These are phyloP conservation scores for Chloroceryle inda DNA, from an alignment of 2,797 vertebrate species.

Conservation along the genomic window DNA sequence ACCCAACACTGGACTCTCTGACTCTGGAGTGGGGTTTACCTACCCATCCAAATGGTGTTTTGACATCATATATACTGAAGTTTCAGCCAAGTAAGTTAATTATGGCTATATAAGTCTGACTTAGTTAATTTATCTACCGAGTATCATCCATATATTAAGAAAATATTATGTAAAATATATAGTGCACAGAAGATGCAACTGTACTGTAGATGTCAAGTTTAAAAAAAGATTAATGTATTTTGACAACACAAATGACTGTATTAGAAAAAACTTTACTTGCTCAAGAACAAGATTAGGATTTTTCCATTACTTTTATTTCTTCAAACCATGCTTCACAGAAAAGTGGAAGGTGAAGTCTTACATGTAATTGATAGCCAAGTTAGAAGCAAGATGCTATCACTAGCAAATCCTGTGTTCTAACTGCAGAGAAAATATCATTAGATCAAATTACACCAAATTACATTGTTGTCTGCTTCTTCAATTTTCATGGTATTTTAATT, in stretches of 20 bases:
- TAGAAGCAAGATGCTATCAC: background rate
- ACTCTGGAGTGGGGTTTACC: slow-evolving; percentile 94
- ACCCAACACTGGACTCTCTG: slow-evolving; percentile 88
- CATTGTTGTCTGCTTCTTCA: background rate
- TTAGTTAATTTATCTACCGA: background rate
- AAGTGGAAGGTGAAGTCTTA: background rate
- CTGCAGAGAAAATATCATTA: background rate
- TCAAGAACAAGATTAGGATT: background rate
- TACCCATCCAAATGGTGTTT: slow-evolving; percentile 88
- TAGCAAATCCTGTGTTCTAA: background rate
- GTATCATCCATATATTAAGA: background rate
- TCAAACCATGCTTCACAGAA: background rate
- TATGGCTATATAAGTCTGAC: background rate
- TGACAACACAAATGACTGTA: background rate
- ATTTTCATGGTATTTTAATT: background rate
- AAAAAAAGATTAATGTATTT: background rate
- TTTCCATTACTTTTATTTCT: background rate
- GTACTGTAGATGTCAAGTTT: background rate
- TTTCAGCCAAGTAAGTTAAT: slow-evolving; percentile 93
- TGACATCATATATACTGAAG: slow-evolving; percentile 92
- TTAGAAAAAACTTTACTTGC: background rate
- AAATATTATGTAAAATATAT: background rate
- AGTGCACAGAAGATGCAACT: background rate
- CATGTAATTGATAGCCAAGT: background rate
- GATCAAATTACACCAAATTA: background rate